Base-by-base conservation (phyloP, 2,888 invertebrate species). In the Trachelus iudaicus region DNA sequence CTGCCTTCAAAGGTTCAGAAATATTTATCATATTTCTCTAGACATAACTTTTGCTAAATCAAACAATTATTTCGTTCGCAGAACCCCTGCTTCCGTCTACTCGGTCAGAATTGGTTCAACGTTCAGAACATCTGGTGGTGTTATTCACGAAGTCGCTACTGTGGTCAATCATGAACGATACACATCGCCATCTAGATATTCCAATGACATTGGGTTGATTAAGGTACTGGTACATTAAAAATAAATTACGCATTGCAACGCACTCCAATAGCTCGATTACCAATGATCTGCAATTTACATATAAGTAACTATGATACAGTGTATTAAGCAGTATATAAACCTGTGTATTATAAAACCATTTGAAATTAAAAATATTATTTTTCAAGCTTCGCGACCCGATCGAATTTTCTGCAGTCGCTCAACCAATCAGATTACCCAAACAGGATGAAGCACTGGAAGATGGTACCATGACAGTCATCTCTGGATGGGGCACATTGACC, bases 391-490 rank as follows among this genome's bases (percentile, higher is more conserved):
- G 31, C 15, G 3, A 74, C 23, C 77, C 74, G 33, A 76, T 77
- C 40, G 13, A 37, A 12, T 77, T 71, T 40, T 75, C 77, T 33
- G 40, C 68, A 15, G 69, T 40, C 37, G 34, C 69, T 33, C 77
- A 77, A 34, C 77, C 77, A 9, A 77, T 77, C 30, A 34, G 40
- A n/a, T 40, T 77, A 15, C 75, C 77, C 15, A 13, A 13, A 11
- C 56, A 69, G 33, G 34, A 12, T 15, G 77, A 77, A 34, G 13
- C 1, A 34, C 69, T 69, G 13, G n/a, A 74, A n/a, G 34, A 33
- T 13, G 40, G 12, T 37, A 37, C 75, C 13, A 11, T 77, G 9
- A 11, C 34, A 13, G 15, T 15, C 0, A 77, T 77, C n/a, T 77
- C 77, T n/a, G 77, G 77, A 15, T 77, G 75, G 75, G 77, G 77